Evolutionary conservation across 2,113 vertebrate species (phyloP).

Genomic region (Mobula hypostoma): DNA sequence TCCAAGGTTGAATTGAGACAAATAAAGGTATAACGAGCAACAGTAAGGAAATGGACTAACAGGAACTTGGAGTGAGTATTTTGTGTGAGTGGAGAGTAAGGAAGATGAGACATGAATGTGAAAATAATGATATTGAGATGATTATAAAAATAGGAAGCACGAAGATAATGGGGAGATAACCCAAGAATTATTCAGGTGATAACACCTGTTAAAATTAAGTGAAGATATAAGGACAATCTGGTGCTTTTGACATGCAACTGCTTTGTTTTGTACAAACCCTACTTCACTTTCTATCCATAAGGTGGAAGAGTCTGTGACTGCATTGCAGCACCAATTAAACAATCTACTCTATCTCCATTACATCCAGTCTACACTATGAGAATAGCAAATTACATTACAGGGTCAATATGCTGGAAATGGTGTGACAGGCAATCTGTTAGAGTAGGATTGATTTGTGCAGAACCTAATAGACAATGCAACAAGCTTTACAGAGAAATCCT

Average conservation of each 20-base stretch:
- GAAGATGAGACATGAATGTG: no score
- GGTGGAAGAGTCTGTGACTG: not conserved
- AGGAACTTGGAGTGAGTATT: no score
- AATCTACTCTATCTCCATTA: constrained; percentile 10
- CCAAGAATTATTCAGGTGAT: not conserved
- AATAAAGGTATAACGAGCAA: no score
- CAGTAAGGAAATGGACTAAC: no score
- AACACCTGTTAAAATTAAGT: not conserved
- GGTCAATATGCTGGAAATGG: constrained; percentile 17
- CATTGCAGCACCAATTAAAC: not conserved
- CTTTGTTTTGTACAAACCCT: not conserved
- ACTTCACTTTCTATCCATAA: not conserved
- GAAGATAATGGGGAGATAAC: not conserved
- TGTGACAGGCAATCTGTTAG: constrained; percentile 30
- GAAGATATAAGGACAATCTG: not conserved
- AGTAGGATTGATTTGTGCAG: constrained; percentile 19
- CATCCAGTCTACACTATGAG: not conserved
- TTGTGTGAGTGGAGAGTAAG: no score
- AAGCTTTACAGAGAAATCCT: not conserved
- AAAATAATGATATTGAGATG: no score
- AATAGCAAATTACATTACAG: not conserved
- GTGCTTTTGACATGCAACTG: not conserved
- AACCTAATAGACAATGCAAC: not conserved
- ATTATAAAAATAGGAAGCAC: not conserved
- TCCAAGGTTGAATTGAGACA: no score